Percentiles rank a stretch among this genome's conserved stretches.
These are phyloP conservation scores for Augochlora pura DNA, from an alignment of 1,140 invertebrate species.

Conservation along the genomic window DNA sequence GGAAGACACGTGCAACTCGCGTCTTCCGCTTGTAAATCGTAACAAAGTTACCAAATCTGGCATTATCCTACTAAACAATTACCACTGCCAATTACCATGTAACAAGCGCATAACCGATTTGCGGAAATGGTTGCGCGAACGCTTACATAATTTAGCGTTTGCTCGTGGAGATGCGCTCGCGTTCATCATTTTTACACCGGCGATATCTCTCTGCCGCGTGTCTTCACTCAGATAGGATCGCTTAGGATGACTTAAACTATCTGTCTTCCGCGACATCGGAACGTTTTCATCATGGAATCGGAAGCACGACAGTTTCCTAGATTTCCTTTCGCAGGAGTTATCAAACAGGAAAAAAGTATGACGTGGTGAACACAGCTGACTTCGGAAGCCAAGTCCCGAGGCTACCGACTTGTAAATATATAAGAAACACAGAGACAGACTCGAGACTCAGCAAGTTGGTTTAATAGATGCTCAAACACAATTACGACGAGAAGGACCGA, in stretches of 20 bases:
- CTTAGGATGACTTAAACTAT: no score
- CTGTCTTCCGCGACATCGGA: background rate
- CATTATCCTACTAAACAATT: background rate
- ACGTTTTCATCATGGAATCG: background rate
- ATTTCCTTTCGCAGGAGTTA: no score
- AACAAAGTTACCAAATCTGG: slow-evolving; percentile 7
- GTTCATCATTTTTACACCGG: slow-evolving; percentile 1
- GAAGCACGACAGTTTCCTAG: no score
- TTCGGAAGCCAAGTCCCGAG: no score
- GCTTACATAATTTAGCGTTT: slow-evolving; percentile 17
- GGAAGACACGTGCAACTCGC: background rate
- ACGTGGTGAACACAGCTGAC: no score
- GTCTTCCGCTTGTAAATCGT: background rate
- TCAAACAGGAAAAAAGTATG: no score
- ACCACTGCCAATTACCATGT: slow-evolving; percentile 4
- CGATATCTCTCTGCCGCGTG: background rate
- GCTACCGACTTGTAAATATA: no score
- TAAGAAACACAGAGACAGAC: no score
- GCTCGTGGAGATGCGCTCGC: background rate
- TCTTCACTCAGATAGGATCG: background rate
- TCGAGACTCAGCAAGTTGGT: no score
- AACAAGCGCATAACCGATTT: slow-evolving; percentile 11
- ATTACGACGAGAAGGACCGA: no score
- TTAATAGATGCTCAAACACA: no score
- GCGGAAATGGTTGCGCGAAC: background rate